Evolutionary conservation across 2,113 vertebrate genomes (phyloP), one percentile per base, ranked within the genome.

Genomic region (Zingel zingel): DNA sequence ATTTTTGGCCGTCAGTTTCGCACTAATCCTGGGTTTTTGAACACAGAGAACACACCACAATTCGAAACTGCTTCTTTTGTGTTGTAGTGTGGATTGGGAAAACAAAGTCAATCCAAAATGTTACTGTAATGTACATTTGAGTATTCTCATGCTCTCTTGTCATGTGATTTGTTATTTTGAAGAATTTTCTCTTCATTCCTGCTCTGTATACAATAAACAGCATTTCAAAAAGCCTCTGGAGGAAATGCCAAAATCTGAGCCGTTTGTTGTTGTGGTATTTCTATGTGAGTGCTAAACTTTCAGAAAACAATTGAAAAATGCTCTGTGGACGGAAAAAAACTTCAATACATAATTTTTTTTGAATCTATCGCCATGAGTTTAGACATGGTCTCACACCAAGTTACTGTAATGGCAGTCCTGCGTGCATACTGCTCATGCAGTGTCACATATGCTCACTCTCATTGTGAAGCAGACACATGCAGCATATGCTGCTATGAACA

Each of bases 391-490:
- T n/a, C 10, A 48, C 25, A 77, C 30, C 23, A 43, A 77, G n/a
- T 59, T 25, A 65, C 16, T 53, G 21, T 19, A 64, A 27, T 51
- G 68, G 58, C 69, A 70, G 62, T 54, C 53, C 21, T 70, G 43
- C 43, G 56, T 79, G 61, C 14, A 25, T 3, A 36, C 50, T 33
- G 36, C 16, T 73, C 36, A 61, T 74, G 66, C 33, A 71, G 47
- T 19, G 82, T 77, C 78, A 72, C 65, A 50, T 39, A 30, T 80
- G 80, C 56, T 50, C 30, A 21, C 65, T 23, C 56, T 69, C 54
- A 27, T 13, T 39, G 62, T 61, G 74, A 85, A 43, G 70, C 71
- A 48, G 59, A 25, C 18, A 30, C 81, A 45, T 58, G n/a, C 36
- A 27, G 54, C 8, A n/a, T 51, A 39, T 1, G 36, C 77, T 57